Percentiles rank a stretch among this genome's conserved stretches.
phyloP scores from a whole-genome alignment of 2,797 vertebrate species.

The Pseudopleuronectes americanus region DNA sequence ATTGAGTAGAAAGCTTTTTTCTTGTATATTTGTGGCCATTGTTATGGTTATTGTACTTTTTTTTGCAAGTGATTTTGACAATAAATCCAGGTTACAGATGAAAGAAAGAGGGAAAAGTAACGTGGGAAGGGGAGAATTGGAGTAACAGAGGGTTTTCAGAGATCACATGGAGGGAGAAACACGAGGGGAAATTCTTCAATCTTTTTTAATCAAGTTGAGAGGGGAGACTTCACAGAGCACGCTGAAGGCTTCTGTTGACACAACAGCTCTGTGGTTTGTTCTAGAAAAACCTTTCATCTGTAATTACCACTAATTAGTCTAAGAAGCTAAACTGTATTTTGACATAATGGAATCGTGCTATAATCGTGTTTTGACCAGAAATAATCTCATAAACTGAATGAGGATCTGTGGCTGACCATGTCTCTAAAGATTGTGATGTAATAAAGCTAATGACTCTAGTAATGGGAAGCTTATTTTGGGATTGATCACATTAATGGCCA shows the following conservation, averaged over 20 bases:
- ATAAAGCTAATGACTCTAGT: constrained; percentile 79
- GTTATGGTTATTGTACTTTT: neutral
- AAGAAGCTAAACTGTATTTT: constrained; percentile 74
- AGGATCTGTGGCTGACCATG: constrained; percentile 68
- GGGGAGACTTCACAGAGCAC: constrained; percentile 64
- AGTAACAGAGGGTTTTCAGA: constrained; percentile 11
- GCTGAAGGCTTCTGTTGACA: constrained; percentile 80
- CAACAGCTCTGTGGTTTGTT: constrained; percentile 65
- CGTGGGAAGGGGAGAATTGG: neutral
- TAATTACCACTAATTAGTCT: constrained; percentile 83
- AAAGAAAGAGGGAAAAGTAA: neutral
- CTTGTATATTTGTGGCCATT: constrained; percentile 2
- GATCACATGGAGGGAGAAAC: constrained; percentile 19
- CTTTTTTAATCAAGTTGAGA: constrained; percentile 69
- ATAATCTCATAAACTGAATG: constrained; percentile 71
- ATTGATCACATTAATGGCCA: constrained; percentile 76
- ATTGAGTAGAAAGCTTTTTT: neutral
- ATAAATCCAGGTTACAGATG: constrained; percentile 28
- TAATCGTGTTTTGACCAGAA: constrained; percentile 74
- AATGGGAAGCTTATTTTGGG: constrained; percentile 66
- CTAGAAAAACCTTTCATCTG: constrained; percentile 74
- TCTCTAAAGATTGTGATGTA: constrained; percentile 70
- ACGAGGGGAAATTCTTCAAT: constrained; percentile 31
- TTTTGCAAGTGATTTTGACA: constrained; percentile 14
- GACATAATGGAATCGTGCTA: constrained; percentile 60